A percentile compares a stretch with the other conserved stretches of the same genome.
phyloP scores from a whole-genome alignment of 2,888 invertebrate species.

The Melieria crassipennis region DNA sequence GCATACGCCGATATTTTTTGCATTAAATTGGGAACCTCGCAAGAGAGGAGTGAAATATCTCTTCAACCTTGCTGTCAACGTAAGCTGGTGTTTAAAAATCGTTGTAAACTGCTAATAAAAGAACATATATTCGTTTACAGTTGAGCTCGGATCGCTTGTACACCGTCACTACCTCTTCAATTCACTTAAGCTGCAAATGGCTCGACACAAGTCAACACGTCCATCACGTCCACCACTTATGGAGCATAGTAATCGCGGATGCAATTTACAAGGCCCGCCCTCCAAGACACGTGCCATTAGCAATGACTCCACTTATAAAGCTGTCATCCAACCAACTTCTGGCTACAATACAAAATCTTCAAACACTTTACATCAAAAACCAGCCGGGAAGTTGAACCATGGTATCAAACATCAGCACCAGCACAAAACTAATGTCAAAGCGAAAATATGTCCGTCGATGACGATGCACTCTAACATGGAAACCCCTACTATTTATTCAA shows the following conservation, averaged over 20 bases:
- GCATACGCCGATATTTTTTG: conserved; percentile 62
- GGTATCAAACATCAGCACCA: conserved; percentile 19
- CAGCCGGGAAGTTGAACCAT: conserved; percentile 4
- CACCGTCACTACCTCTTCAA: conserved; percentile 50
- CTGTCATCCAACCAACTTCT: background rate
- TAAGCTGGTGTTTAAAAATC: conserved; percentile 43
- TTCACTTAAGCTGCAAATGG: conserved; percentile 48
- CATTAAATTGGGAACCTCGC: conserved; percentile 52
- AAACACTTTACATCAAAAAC: background rate
- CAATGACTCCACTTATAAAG: conserved; percentile 41
- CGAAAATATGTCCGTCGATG: conserved; percentile 24
- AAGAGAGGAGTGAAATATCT: conserved; percentile 59
- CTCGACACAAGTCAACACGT: conserved; percentile 48
- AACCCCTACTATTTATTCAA: conserved; percentile 49
- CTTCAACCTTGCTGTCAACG: conserved; percentile 57
- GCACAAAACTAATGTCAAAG: conserved; percentile 32
- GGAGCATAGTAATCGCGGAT: conserved; percentile 49
- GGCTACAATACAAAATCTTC: too few species aligned
- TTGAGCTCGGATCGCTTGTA: conserved; percentile 29
- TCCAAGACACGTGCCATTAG: conserved; percentile 53
- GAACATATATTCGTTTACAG: conserved; percentile 6
- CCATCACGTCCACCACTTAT: conserved; percentile 45
- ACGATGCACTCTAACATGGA: conserved; percentile 39
- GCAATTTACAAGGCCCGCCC: conserved; percentile 44
- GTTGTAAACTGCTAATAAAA: background rate